phyloP scores from a whole-genome alignment of 2,888 invertebrate species.

The Mycalesis mineus region DNA sequence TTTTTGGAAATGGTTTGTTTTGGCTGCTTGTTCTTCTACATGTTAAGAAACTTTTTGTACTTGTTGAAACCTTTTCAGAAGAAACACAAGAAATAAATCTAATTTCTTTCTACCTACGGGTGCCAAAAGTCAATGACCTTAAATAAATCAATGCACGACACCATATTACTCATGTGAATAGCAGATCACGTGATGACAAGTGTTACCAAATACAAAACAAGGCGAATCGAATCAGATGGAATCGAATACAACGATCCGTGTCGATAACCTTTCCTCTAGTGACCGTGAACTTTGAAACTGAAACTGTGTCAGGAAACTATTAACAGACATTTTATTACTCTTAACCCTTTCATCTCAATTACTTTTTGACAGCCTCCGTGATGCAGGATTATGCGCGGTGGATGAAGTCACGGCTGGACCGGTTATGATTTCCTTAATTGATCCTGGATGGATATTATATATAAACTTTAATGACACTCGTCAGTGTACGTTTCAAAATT shows the following conservation, averaged over 20 bases:
- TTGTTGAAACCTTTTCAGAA: no score
- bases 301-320: conserved; percentile 23
- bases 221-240: conserved; percentile 2
- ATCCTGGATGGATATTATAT: no score
- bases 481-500: no score
- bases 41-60: no score
- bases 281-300: conserved; percentile 28
- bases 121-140: neutral
- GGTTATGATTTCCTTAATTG: no score
- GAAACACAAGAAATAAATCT: no score
- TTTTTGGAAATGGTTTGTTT: no score
- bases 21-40: no score
- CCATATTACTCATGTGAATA: conserved; percentile 8
- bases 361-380: no score
- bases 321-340: conserved; percentile 4
- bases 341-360: neutral
- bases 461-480: no score
- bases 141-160: neutral
- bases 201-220: conserved; percentile 8
- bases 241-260: neutral
- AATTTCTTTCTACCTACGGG: neutral
- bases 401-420: no score
- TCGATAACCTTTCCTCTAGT: conserved; percentile 16
- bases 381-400: no score
- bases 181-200: neutral